Conservation (phyloP, 2,113 vertebrate species). For the Elephantulus edwardii region DNA sequence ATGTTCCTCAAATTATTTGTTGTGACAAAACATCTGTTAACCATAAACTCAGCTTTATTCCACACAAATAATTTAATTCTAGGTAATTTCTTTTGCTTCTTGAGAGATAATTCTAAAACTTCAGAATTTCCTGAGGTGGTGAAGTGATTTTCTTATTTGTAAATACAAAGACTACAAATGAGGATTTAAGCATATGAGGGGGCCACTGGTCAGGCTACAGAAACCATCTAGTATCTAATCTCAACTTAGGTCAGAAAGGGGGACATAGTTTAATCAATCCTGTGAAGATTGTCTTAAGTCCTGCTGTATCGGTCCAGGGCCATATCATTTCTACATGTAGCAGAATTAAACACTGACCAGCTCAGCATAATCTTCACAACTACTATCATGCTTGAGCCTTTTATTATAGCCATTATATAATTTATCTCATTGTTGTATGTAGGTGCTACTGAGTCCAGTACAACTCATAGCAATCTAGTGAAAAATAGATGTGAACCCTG, state of each 20-base stretch:
- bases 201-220: neutral
- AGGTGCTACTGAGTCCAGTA: too few species aligned
- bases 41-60: neutral
- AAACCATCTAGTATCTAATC: neutral
- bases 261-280: neutral
- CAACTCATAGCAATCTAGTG: too few species aligned
- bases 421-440: too few species aligned
- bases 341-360: too few species aligned
- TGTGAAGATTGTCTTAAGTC: too few species aligned
- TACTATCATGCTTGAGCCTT: too few species aligned
- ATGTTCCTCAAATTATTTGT: neutral
- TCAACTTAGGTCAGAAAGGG: neutral
- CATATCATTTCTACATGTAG: too few species aligned
- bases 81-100: neutral
- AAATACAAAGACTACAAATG: neutral
- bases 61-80: neutral
- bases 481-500: too few species aligned
- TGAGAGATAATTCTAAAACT: neutral
- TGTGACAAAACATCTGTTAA: neutral
- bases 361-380: too few species aligned
- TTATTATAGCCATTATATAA: too few species aligned
- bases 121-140: neutral
- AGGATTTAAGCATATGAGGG: neutral
- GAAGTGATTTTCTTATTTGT: neutral
- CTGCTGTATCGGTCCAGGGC: too few species aligned